Percentiles rank a stretch among this genome's conserved stretches.
Evolutionary conservation across 2,797 vertebrate species (phyloP).

Genomic region (Pangasius mekongensis): DNA sequence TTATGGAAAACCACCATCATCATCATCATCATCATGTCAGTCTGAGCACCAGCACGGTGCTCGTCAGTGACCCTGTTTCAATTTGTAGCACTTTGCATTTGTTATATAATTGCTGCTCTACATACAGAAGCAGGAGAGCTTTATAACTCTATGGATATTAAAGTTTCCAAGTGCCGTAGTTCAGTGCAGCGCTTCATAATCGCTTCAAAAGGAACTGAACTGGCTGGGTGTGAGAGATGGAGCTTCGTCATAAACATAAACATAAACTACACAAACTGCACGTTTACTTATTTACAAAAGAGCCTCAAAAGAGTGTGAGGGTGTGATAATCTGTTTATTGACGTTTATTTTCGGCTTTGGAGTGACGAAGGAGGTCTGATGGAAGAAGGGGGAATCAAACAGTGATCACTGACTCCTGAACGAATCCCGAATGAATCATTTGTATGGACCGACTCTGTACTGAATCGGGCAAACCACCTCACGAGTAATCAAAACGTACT

Average conservation of each 20-base stretch:
- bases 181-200: background rate
- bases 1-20: conserved; percentile 6
- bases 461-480: background rate
- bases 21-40: conserved; percentile 36
- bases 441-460: background rate
- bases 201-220: background rate
- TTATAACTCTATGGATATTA: conserved; percentile 1
- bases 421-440: background rate
- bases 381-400: background rate
- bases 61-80: conserved; percentile 1
- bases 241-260: background rate
- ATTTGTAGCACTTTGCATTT: background rate
- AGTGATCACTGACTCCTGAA: background rate
- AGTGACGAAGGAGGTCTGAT: background rate
- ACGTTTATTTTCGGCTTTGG: background rate
- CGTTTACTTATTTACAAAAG: background rate
- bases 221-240: background rate
- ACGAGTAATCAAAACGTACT: background rate
- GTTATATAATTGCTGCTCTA: conserved; percentile 31
- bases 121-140: background rate
- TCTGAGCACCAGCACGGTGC: conserved; percentile 5
- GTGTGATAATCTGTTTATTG: background rate
- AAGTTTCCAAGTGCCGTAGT: background rate
- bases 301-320: background rate
- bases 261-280: background rate